phyloP scores from a whole-genome alignment of 2,113 vertebrate genomes.

The Trematomus loennbergii region DNA sequence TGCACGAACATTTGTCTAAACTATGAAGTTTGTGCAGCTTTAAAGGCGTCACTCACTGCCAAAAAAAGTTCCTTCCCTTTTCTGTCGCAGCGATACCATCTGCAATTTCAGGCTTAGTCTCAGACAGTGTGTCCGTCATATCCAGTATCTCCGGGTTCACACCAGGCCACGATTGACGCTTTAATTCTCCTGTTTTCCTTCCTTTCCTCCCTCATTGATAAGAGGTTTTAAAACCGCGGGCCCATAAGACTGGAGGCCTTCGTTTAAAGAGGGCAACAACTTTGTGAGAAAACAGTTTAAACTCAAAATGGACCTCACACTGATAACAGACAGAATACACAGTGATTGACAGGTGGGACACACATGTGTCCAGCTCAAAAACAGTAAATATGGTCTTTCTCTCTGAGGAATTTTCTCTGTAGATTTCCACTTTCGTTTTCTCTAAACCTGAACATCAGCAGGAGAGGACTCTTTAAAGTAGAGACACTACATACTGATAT shows the following conservation, averaged over 20 bases:
- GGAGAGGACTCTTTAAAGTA: too few species aligned
- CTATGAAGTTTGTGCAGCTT: too few species aligned
- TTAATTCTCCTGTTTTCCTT: background rate
- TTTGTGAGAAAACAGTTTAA: background rate
- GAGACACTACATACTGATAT: too few species aligned
- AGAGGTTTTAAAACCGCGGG: background rate
- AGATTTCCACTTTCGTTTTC: too few species aligned
- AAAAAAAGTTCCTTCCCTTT: slow-evolving; percentile 42
- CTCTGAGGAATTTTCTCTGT: too few species aligned
- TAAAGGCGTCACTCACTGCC: slow-evolving; percentile 5
- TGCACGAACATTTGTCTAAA: too few species aligned
- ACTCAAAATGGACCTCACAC: background rate
- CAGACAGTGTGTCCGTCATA: slow-evolving; percentile 5
- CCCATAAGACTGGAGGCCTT: background rate
- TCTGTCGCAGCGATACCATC: slow-evolving; percentile 55
- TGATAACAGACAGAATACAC: background rate
- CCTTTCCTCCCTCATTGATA: background rate
- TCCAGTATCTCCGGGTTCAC: slow-evolving; percentile 9
- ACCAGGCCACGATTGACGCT: background rate
- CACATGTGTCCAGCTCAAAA: too few species aligned
- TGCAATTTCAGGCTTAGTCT: slow-evolving; percentile 61
- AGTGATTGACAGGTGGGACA: background rate
- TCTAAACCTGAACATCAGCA: too few species aligned
- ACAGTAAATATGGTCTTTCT: too few species aligned
- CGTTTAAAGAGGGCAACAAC: too few species aligned